These are phyloP conservation scores for Centropristis striata DNA, from an alignment of 2,113 vertebrate species.

Conservation along the genomic window DNA sequence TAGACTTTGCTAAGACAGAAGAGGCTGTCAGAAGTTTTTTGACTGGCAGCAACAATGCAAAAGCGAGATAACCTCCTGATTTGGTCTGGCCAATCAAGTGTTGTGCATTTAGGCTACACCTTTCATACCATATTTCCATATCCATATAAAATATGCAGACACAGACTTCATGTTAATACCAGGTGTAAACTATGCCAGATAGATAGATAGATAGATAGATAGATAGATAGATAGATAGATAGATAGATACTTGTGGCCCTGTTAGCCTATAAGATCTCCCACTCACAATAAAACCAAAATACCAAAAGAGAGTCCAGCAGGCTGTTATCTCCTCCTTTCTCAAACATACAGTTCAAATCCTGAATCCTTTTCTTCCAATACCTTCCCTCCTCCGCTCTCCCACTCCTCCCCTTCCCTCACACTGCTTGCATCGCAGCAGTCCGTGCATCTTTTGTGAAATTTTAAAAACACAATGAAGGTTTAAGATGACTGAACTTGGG, in stretches of 20 bases:
- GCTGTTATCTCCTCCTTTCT: slow-evolving; percentile 25
- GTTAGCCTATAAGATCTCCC: slow-evolving; percentile 14
- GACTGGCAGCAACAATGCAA: neutral
- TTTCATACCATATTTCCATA: neutral
- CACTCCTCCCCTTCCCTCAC: slow-evolving; percentile 41
- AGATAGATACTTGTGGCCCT: slow-evolving; percentile 21
- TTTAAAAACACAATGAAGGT: slow-evolving; percentile 78
- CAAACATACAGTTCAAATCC: slow-evolving; percentile 18
- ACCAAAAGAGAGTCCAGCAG: slow-evolving; percentile 22
- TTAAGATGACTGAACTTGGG: slow-evolving; percentile 80
- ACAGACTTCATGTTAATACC: neutral
- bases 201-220: slow-evolving; percentile 20
- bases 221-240: slow-evolving; percentile 14
- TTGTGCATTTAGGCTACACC: neutral
- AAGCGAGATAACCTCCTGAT: neutral
- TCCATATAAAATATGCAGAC: neutral
- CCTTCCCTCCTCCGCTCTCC: slow-evolving; percentile 31
- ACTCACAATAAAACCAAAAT: neutral
- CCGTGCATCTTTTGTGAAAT: slow-evolving; percentile 69
- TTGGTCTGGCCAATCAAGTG: neutral
- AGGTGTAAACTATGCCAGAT: neutral
- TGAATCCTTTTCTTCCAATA: slow-evolving; percentile 36
- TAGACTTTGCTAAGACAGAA: no score
- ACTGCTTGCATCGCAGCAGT: slow-evolving; percentile 36
- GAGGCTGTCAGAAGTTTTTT: no score